Base-by-base conservation (phyloP, 2,113 vertebrate genomes). In the Poecile atricapillus region DNA sequence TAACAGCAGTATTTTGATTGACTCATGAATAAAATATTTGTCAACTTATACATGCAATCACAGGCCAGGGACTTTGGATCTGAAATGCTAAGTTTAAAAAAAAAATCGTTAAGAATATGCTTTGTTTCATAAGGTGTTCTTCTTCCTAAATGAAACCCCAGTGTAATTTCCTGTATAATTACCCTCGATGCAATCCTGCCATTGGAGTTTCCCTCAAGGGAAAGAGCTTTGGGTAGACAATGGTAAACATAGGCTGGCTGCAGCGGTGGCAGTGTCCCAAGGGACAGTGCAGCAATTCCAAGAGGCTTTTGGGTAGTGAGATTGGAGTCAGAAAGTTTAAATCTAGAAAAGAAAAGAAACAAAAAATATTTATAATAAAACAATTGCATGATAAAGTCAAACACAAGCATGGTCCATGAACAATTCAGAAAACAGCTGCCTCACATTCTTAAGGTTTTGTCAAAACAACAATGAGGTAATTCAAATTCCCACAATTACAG, bases 221-320 rank as follows among this genome's bases (percentile, higher is more conserved):
- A 93, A 99, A 99, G 77, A 99, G 98, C 97, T 99, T 99, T 92
- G 99, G 99, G 97, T 99, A 99, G 97, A 99, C 98, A 83, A 99
- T 98, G 82, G 99, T 99, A 98, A 99, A 99, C 99, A 99, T 99
- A 91, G 99, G 98, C 96, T 99, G 99, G 87, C 99, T 99, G 94
- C 99, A 99, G 53, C 98, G 99, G 96, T 99, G 99, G 94, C 99
- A 99, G 95, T 99, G 99, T 71, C 99, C 99, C 95, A 99, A 94
- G 13, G 99, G 99, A 97, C 98, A 99, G 83, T 97, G 98, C 84
- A 99, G 95, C 91, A 99, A 97, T 91, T 99, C 98, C 96, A 98
- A 96, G 58, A 99, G 98, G 94, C 98, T 99, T 98, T 97, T 98
- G 87, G 99, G 99, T 92, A 99, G 98, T 3, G 98, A 97, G 97